Percentiles rank a stretch among this genome's conserved stretches.
phyloP scores from a whole-genome alignment of 2,888 invertebrate genomes.

The Alitta virens region DNA sequence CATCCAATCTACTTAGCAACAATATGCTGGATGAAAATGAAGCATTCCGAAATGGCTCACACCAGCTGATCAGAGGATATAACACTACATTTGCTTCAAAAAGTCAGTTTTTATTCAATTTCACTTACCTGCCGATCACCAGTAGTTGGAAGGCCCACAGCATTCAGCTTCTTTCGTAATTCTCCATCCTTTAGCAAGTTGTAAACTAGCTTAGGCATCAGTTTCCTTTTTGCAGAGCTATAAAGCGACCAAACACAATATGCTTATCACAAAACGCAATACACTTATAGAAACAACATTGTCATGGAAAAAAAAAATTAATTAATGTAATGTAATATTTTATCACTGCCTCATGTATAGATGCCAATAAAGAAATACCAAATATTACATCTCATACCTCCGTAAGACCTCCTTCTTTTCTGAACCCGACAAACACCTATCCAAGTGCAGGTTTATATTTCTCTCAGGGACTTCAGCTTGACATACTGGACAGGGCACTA shows the following conservation, averaged over 20 bases:
- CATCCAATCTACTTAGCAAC: too few species aligned
- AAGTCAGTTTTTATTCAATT: too few species aligned
- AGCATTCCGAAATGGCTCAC: too few species aligned
- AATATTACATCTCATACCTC: constrained; percentile 31
- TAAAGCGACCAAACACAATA: too few species aligned
- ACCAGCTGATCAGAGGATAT: too few species aligned
- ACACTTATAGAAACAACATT: too few species aligned
- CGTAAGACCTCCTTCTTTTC: constrained; percentile 26
- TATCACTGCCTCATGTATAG: too few species aligned
- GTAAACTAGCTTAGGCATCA: constrained; percentile 61
- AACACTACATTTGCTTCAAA: too few species aligned
- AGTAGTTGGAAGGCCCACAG: constrained; percentile 57
- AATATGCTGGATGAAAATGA: too few species aligned
- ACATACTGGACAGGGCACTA: constrained; percentile 60
- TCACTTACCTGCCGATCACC: constrained; percentile 55
- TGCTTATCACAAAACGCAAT: too few species aligned
- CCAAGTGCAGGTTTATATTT: constrained; percentile 60
- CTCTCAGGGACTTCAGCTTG: constrained; percentile 54
- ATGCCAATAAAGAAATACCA: not conserved
- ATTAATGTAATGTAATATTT: too few species aligned
- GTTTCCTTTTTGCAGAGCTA: constrained; percentile 49
- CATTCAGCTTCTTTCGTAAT: constrained; percentile 58
- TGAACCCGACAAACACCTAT: constrained; percentile 58
- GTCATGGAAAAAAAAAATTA: too few species aligned
- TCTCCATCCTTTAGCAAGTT: constrained; percentile 59